These are phyloP conservation scores for Takifugu flavidus DNA, from an alignment of 2,113 vertebrate species.

Conservation along the genomic window DNA sequence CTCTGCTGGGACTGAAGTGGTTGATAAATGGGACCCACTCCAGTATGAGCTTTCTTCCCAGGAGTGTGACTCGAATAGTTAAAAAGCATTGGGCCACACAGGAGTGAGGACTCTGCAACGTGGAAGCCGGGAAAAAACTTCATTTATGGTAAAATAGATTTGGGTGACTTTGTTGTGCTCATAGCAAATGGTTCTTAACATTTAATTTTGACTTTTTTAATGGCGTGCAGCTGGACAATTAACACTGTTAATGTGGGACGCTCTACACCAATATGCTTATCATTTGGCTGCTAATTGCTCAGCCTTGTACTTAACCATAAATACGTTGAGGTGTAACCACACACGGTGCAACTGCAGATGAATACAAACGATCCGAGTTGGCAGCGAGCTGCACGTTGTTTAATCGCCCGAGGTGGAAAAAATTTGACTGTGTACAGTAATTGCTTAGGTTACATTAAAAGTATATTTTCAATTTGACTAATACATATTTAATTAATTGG, in stretches of 20 bases:
- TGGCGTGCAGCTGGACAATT: background rate
- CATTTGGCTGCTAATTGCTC: background rate
- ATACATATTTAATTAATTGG: too few species aligned
- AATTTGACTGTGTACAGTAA: too few species aligned
- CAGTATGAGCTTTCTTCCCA: slow-evolving; percentile 29
- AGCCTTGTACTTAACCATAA: too few species aligned
- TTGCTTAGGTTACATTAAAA: too few species aligned
- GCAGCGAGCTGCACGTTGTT: too few species aligned
- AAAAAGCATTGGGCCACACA: slow-evolving; percentile 4
- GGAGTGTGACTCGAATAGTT: slow-evolving; percentile 13
- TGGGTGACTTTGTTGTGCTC: background rate
- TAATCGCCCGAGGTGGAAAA: too few species aligned
- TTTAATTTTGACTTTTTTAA: background rate
- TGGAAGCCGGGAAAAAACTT: too few species aligned
- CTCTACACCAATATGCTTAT: background rate
- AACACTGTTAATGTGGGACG: background rate
- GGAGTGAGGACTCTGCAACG: background rate
- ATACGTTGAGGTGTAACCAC: too few species aligned
- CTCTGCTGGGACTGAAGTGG: slow-evolving; percentile 59
- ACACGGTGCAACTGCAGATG: too few species aligned
- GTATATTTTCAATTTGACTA: too few species aligned
- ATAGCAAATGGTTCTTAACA: background rate
- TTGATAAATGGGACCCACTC: slow-evolving; percentile 64
- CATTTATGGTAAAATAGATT: background rate
- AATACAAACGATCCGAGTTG: too few species aligned